phyloP scores from a whole-genome alignment of 1,140 invertebrate genomes.

The Potamilus streckersoni region DNA sequence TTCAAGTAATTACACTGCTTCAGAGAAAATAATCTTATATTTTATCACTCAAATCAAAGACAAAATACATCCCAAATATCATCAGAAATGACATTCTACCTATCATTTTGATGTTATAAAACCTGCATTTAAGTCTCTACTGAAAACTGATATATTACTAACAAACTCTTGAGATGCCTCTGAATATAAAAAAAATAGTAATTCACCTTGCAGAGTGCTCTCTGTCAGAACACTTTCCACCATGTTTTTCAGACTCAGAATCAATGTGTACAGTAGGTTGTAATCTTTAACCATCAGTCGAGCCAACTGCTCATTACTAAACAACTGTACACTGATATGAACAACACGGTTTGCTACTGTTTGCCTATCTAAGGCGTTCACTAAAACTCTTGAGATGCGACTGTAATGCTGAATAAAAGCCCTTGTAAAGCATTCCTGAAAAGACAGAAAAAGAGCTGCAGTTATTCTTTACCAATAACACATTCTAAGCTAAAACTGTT shows the following conservation, averaged over 20 bases:
- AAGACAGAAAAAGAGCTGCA: constrained; percentile 36
- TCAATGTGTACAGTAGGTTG: constrained; percentile 92
- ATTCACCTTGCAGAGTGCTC: constrained; percentile 84
- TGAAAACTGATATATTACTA: no score
- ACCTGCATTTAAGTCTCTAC: no score
- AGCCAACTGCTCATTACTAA: constrained; percentile 92
- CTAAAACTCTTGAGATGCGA: constrained; percentile 90
- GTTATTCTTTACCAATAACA: not conserved
- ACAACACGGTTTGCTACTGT: constrained; percentile 91
- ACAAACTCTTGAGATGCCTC: not conserved
- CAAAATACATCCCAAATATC: no score
- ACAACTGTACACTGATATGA: constrained; percentile 95
- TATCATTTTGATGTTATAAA: no score
- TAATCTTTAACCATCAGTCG: constrained; percentile 90
- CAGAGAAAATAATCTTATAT: no score
- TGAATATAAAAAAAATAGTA: no score
- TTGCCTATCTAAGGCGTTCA: constrained; percentile 78
- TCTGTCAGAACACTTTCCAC: constrained; percentile 90
- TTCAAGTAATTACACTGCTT: no score
- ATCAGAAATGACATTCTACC: no score
- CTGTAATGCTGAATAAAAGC: constrained; percentile 97
- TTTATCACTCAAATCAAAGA: no score
- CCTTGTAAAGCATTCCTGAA: constrained; percentile 87
- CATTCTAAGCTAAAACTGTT: no score
- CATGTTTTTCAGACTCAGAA: constrained; percentile 92